phyloP scores from a whole-genome alignment of 2,797 vertebrate species.

The Dromococcyx pavoninus region DNA sequence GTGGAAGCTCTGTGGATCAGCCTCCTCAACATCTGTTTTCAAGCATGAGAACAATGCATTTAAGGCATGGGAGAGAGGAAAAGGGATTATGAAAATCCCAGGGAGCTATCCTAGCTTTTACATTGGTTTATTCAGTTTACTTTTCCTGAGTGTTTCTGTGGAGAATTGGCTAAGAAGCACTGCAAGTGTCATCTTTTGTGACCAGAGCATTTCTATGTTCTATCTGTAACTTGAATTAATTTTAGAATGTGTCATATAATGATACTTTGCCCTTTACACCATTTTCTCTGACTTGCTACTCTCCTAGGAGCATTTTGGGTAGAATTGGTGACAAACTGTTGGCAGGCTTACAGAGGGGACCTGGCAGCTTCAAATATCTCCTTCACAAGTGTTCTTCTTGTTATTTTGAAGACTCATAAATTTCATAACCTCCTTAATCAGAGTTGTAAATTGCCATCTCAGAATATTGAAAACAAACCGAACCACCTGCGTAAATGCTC shows the following conservation, averaged over 20 bases:
- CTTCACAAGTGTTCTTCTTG: background rate
- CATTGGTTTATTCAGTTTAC: constrained; percentile 3
- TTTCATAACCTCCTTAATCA: constrained; percentile 6
- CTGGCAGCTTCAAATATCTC: background rate
- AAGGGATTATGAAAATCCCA: constrained; percentile 1
- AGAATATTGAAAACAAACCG: background rate
- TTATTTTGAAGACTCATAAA: background rate
- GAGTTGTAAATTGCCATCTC: background rate
- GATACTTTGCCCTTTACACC: background rate
- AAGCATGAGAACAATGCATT: background rate
- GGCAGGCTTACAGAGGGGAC: background rate
- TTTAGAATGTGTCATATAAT: background rate
- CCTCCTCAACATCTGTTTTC: background rate
- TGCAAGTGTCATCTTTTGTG: background rate
- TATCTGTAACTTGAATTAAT: background rate
- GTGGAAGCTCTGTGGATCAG: background rate
- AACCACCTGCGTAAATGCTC: background rate
- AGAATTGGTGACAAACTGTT: background rate
- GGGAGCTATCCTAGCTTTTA: background rate
- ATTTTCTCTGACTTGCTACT: background rate
- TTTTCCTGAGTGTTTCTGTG: background rate
- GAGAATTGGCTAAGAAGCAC: background rate
- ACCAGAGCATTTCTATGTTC: background rate
- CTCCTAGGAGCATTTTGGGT: background rate
- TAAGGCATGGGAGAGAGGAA: background rate